Base-by-base conservation (phyloP, 2,113 vertebrate species). In the Epinephelus moara region DNA sequence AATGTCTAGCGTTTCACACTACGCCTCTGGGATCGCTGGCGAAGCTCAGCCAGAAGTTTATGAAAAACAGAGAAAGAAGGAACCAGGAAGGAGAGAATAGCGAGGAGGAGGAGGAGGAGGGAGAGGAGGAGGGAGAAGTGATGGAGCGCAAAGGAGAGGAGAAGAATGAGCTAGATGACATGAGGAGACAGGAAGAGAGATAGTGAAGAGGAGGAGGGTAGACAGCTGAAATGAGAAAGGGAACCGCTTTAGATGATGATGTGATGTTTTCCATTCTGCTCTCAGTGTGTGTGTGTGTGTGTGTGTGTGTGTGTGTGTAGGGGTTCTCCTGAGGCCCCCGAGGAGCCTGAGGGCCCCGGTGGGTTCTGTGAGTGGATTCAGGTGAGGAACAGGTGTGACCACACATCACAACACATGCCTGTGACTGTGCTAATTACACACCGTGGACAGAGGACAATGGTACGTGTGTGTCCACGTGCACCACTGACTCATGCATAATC, bases 1-100 rank as follows among this genome's bases (percentile, higher is more conserved):
- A 93, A 93, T 78, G 85, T 93, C 93, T 94, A 85, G 91, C 87
- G 76, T 94, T 95, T 93, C 94, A 93, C 91, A 88, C 91, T 79
- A 85, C 69, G 91, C 93, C 92, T 91, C 82, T 86, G 93, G 93
- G 93, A 94, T 78, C 66, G 52, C 82, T 87, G 86, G 88, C 80
- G 83, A 61, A 33, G 47, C 85, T 83, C 81, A 80, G 94, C 92
- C 92, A 92, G 86, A 85, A 91, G 87, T 93, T 94, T 94, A 95
- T 94, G 93, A 94, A 94, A 95, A 94, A 92, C 95, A 95, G 83
- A 89, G 76, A 78, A 62, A 42, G 74, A 75, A 59, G 74, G 78
- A 71, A 73, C 60, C 50, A 60, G 81, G 84, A 79, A 63, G 27
- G 70, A 64, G 84, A 74, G 78, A 76, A 70, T 60, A 71, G 75